These are phyloP conservation scores for Platysternon megacephalum DNA, from an alignment of 2,113 vertebrate species.

Conservation along the genomic window DNA sequence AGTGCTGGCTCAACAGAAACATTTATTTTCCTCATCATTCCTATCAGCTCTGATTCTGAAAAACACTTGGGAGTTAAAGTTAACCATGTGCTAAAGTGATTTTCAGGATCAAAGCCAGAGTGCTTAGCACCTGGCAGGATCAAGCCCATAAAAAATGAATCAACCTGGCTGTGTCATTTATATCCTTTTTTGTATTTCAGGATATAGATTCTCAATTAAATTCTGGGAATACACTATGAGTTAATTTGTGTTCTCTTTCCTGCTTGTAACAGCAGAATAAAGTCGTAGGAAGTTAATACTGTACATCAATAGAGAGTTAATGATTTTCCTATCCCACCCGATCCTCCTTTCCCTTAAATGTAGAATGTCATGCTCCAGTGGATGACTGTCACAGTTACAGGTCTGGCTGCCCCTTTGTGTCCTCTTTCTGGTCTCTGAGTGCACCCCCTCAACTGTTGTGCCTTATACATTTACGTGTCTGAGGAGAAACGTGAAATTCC, in stretches of 20 bases:
- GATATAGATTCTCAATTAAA: neutral
- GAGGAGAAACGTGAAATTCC: neutral
- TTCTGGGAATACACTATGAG: neutral
- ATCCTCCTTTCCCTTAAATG: neutral
- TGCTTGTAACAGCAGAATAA: neutral
- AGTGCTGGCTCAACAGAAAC: neutral
- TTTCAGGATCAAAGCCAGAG: conserved; percentile 23
- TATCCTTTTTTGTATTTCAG: neutral
- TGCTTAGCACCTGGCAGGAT: conserved; percentile 23
- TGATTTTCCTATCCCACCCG: neutral
- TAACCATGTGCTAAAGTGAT: conserved; percentile 34
- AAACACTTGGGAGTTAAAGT: conserved; percentile 17
- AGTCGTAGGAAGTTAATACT: neutral
- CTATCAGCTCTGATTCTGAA: conserved; percentile 22
- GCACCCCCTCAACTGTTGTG: neutral
- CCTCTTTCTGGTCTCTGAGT: neutral
- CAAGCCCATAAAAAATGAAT: neutral
- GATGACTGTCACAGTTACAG: neutral
- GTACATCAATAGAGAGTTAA: neutral
- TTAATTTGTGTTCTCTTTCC: neutral
- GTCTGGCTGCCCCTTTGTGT: neutral
- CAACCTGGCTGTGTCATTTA: neutral
- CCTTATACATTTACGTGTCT: neutral
- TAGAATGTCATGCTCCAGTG: neutral
- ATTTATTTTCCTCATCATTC: conserved; percentile 19